phyloP scores from a whole-genome alignment of 2,113 vertebrate genomes.

The Microcebus tavaratra region DNA sequence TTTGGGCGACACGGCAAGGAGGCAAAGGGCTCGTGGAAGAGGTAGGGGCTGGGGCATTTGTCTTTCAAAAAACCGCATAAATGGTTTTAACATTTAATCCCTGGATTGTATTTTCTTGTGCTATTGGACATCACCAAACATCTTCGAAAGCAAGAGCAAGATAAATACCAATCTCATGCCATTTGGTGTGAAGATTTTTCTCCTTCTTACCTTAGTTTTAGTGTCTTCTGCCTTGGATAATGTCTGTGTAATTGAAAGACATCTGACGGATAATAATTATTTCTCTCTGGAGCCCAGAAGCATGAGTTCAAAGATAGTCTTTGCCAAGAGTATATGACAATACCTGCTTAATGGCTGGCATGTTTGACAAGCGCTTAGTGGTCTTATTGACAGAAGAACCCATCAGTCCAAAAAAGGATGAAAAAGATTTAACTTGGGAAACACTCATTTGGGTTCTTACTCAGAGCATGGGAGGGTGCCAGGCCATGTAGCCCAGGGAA shows the following conservation, averaged over 20 bases:
- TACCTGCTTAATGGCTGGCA: slow-evolving; percentile 84
- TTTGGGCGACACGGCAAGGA: neutral
- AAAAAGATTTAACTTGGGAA: slow-evolving; percentile 84
- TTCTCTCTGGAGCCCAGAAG: slow-evolving; percentile 81
- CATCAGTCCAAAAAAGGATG: slow-evolving; percentile 81
- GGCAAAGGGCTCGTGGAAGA: neutral
- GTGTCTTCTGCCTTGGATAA: slow-evolving; percentile 76
- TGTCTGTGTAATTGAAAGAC: slow-evolving; percentile 82
- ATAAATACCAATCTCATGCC: slow-evolving; percentile 60
- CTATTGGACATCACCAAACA: slow-evolving; percentile 69
- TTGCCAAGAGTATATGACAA: slow-evolving; percentile 84
- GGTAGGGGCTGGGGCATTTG: neutral
- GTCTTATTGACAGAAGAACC: slow-evolving; percentile 83
- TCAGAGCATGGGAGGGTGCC: neutral
- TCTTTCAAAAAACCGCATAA: slow-evolving; percentile 58
- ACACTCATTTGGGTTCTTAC: slow-evolving; percentile 68
- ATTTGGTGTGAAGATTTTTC: slow-evolving; percentile 59
- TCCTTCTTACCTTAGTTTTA: slow-evolving; percentile 58
- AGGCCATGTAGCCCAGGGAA: neutral
- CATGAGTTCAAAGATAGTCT: slow-evolving; percentile 79
- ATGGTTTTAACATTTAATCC: slow-evolving; percentile 65
- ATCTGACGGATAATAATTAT: slow-evolving; percentile 83
- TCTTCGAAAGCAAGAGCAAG: slow-evolving; percentile 69
- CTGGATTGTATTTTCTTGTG: slow-evolving; percentile 65
- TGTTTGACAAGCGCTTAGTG: slow-evolving; percentile 82